Evolutionary conservation across 2,888 invertebrate species (phyloP), one percentile per base, ranked within the genome.

Genomic region (Mylabris sibirica): DNA sequence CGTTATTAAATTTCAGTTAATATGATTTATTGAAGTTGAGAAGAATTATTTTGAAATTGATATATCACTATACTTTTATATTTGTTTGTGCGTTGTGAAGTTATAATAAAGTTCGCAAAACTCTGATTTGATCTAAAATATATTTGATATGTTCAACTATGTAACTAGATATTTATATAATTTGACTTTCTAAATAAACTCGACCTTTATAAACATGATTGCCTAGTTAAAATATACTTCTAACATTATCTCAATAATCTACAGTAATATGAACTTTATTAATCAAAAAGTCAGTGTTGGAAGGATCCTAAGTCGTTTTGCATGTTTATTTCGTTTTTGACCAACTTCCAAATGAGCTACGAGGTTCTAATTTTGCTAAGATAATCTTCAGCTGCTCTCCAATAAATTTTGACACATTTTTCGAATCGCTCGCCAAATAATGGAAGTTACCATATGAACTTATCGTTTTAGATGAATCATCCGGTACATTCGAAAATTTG

Each of bases 1-100:
- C 41, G 64, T 69, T 66, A 69, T 66, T 60, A 63, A 66, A 64
- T 69, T 69, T 63, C 66, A 44, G 34, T 44, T 69, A 66, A 69
- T 63, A 60, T 38, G 66, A 69, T 69, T 69, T 69, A 64, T 66
- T 64, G 44, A 63, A 6, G 44, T 26, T 68, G 62, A 62, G 20
- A 61, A 44, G 24, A 60, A 34, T 60, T 8, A 26, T 60, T 60
- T 49, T 30, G 6, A 20, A 3, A 3, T 22, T 49, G 20, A 60
- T 60, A 17, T 30, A 60, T 60, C 14, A 60, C n/a, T n/a, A n/a
- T n/a, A n/a, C 60, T 1, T 60, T 34, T n/a, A 2, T n/a, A 38
- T 22, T 24, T n/a, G 26, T 24, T 35, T 24, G n/a, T n/a, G n/a
- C 14, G n/a, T 60, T 30, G 2, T 17, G 3, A 49, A 49, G 17